Percentiles rank a stretch among this genome's conserved stretches.
These are phyloP conservation scores for Plecturocebus donacophilus DNA, from an alignment of 2,113 vertebrate genomes.

Conservation along the genomic window DNA sequence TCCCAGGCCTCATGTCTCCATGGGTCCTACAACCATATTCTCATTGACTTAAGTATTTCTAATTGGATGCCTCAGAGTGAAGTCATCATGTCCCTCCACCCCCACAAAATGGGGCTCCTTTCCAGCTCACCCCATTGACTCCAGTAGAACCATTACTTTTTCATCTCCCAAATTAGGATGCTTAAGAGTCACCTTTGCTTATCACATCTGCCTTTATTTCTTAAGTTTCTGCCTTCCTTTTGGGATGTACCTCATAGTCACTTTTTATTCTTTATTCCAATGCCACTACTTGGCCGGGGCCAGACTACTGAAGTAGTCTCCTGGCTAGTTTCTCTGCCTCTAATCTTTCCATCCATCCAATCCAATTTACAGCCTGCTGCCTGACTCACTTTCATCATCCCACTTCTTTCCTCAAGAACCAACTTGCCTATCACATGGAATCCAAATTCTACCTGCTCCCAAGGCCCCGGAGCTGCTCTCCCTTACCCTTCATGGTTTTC, in stretches of 20 bases:
- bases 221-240: not conserved
- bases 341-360: not conserved
- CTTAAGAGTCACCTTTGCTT: not conserved
- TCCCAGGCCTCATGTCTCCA: not conserved
- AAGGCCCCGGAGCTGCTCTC: not conserved
- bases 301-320: not conserved
- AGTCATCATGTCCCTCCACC: not conserved
- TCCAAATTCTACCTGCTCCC: not conserved
- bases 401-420: not conserved
- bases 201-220: not conserved
- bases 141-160: not conserved
- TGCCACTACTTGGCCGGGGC: fast-evolving
- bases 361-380: not conserved
- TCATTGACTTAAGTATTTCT: not conserved
- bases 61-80: not conserved
- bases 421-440: not conserved
- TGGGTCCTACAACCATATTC: not conserved
- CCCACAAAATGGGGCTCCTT: not conserved
- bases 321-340: not conserved
- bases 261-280: not conserved
- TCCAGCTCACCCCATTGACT: not conserved
- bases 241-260: not conserved
- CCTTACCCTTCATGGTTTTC: too few relatives aligned
- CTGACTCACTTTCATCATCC: not conserved
- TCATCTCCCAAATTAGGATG: not conserved